Percentiles rank a stretch among this genome's conserved stretches.
phyloP scores from a whole-genome alignment of 2,888 invertebrate species.

The Catotricha subobsoleta region DNA sequence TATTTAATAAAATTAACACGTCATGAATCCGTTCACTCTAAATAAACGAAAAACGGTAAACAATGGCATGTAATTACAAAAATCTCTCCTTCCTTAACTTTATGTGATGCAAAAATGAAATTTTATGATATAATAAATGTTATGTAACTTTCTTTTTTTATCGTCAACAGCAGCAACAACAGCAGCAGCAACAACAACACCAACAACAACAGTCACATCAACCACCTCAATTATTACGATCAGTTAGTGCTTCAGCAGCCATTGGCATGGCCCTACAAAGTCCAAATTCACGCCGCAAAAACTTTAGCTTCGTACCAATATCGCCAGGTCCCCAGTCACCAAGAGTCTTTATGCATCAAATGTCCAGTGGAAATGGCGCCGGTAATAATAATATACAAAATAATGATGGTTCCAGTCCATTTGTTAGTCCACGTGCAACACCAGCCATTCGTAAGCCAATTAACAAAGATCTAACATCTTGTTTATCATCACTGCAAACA shows the following conservation, averaged over 20 bases:
- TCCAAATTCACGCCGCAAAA: conserved; percentile 57
- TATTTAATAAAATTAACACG: no score
- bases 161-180: conserved; percentile 8
- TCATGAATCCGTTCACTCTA: no score
- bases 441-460: conserved; percentile 49
- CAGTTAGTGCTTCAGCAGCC: neutral
- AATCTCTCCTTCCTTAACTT: no score
- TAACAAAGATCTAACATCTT: neutral
- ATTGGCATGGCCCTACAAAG: conserved; percentile 35
- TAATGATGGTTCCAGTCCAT: conserved; percentile 57
- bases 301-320: conserved; percentile 74
- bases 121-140: no score
- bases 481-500: neutral
- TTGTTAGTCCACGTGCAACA: conserved; percentile 64
- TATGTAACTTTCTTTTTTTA: no score
- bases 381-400: conserved; percentile 22
- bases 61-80: no score
- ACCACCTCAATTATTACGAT: conserved; percentile 38
- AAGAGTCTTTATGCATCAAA: conserved; percentile 19
- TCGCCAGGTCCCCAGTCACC: conserved; percentile 60
- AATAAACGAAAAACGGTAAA: no score
- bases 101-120: no score
- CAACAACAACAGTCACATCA: no score
- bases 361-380: conserved; percentile 10
- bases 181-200: conserved; percentile 14